Evolutionary conservation across 2,113 vertebrate species (phyloP).

Genomic region (Phylloscopus trochilus): DNA sequence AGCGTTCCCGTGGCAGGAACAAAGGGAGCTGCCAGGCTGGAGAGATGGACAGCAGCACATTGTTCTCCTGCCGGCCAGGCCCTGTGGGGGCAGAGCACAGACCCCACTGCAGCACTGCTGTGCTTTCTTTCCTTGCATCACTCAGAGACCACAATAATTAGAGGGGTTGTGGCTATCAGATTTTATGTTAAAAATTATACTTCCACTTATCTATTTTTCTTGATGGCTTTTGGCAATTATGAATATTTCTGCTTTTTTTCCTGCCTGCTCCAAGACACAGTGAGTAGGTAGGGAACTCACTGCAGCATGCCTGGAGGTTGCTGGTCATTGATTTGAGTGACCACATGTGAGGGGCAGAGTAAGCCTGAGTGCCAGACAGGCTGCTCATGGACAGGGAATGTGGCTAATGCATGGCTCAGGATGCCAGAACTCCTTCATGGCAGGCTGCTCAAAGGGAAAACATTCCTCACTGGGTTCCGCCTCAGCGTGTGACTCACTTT

Average conservation of each 20-base stretch:
- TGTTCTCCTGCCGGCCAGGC: not conserved
- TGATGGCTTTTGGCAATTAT: not conserved
- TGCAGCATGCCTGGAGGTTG: not conserved
- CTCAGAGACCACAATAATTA: not conserved
- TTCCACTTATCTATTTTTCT: not conserved
- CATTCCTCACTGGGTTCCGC: not conserved
- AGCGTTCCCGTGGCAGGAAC: not conserved
- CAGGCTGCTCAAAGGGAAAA: not conserved
- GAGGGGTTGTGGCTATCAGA: not conserved
- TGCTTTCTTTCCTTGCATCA: not conserved
- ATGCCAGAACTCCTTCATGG: not conserved
- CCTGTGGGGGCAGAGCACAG: not conserved
- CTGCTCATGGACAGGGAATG: not conserved
- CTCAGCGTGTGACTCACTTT: not conserved
- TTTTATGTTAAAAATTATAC: not conserved
- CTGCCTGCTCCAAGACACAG: not conserved
- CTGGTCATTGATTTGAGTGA: not conserved
- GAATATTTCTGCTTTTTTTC: not conserved
- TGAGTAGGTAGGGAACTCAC: not conserved
- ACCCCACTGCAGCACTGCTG: not conserved
- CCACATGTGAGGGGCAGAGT: not conserved
- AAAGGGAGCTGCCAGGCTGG: conserved; percentile 11
- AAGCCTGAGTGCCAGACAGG: not conserved
- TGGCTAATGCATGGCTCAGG: not conserved
- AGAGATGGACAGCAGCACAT: not conserved